Evolutionary conservation across 2,797 vertebrate genomes (phyloP), one percentile per base, ranked within the genome.

Genomic region (Scyliorhinus canicula): DNA sequence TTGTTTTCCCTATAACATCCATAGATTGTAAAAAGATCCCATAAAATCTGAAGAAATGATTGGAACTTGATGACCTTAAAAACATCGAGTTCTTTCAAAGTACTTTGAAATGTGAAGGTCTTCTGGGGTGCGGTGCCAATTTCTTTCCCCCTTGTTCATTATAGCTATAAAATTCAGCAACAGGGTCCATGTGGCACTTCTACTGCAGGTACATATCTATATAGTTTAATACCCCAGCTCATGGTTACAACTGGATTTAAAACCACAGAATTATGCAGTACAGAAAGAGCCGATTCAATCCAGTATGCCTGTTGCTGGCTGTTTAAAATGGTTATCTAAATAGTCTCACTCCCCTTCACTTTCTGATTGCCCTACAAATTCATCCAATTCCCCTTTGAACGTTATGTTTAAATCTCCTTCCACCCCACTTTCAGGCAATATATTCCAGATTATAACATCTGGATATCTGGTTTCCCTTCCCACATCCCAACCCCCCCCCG

Each of bases 61-160:
- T 88, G 52, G 52, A 57, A 35, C 5, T 24, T 21, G 24, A 85
- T 85, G 47, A 2, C 47, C 47, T 85, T 85, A 86, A 88, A 85
- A 50, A 84, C 79, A 19, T 47, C 84, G 4, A 52, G 24, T 31
- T 52, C 52, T 57, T 35, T 57, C 52, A 55, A 35, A 88, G 16
- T 55, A 28, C 85, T 88, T 88, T 88, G 85, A 57, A 88, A 88
- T 88, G 35, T 88, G 85, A 88, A 88, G 85, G 28, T 55, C n/a
- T 31, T 31, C 52, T 21, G 44, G 40, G 63, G 40, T 93, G 47
- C 44, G 16, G 35, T 63, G 88, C 55, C 55, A 91, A 40, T 35
- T 91, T 91, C 57, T 28, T 40, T 44, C 57, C 88, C 57, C 31
- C 63, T 91, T 35, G 24, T 55, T 19, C 21, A 93, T 93, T 67